Evolutionary conservation across 1,140 invertebrate genomes (phyloP).

Genomic region (Apis florea): DNA sequence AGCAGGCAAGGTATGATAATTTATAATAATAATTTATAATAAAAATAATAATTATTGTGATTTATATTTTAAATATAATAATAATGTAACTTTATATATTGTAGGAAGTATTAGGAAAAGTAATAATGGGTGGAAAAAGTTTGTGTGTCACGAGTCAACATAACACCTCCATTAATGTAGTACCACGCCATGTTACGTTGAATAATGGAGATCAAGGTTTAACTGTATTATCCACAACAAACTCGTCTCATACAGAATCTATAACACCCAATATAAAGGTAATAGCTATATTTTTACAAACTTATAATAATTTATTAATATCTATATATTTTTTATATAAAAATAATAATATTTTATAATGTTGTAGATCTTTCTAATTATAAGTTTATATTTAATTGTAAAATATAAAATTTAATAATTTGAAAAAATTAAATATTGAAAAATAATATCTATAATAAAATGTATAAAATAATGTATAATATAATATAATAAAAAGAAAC

Average conservation of each 20-base stretch:
- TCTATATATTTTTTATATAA: background rate
- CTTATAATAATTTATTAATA: background rate
- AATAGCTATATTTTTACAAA: background rate
- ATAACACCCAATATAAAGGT: slow-evolving; percentile 62
- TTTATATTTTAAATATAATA: slow-evolving; percentile 18
- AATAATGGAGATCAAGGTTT: slow-evolving; percentile 72
- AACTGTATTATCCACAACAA: slow-evolving; percentile 57
- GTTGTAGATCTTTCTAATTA: background rate
- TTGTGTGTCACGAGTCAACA: slow-evolving; percentile 70
- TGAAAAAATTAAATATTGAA: too few species aligned
- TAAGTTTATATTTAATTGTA: background rate
- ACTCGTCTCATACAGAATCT: slow-evolving; percentile 58
- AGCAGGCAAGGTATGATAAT: slow-evolving; percentile 72
- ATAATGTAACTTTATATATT: slow-evolving; percentile 22
- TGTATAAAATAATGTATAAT: too few species aligned
- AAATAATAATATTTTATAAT: background rate
- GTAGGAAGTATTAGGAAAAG: slow-evolving; percentile 76
- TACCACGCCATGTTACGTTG: slow-evolving; percentile 66
- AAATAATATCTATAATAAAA: too few species aligned
- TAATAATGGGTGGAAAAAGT: slow-evolving; percentile 75
- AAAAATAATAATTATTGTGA: slow-evolving; percentile 1
- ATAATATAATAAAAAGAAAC: background rate
- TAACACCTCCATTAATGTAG: slow-evolving; percentile 65
- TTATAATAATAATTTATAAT: slow-evolving; percentile 46
- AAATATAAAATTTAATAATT: too few species aligned